These are phyloP conservation scores for Argyrosomus japonicus DNA, from an alignment of 2,113 vertebrate species.

Conservation along the genomic window DNA sequence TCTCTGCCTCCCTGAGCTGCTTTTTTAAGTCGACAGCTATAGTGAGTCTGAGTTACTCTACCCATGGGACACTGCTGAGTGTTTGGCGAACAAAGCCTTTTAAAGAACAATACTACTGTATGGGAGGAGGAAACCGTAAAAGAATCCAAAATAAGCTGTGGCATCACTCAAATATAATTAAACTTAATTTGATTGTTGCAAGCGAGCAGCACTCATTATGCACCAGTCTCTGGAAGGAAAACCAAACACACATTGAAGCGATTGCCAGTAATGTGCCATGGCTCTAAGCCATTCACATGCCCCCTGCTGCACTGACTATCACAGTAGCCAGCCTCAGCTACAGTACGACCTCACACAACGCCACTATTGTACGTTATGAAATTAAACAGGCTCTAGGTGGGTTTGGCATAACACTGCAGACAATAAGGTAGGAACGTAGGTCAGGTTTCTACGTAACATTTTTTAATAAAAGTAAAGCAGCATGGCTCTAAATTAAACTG, in stretches of 20 bases:
- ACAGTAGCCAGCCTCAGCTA: conserved; percentile 38
- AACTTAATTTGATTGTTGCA: conserved; percentile 30
- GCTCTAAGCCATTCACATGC: conserved; percentile 21
- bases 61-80: conserved; percentile 30
- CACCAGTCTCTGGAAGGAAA: conserved; percentile 30
- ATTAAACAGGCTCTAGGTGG: conserved; percentile 65
- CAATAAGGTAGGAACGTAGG: conserved; percentile 65
- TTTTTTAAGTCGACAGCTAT: not conserved
- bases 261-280: conserved; percentile 36
- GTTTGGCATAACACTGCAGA: conserved; percentile 73
- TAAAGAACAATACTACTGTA: conserved; percentile 30
- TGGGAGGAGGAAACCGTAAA: conserved; percentile 39
- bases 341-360: conserved; percentile 59
- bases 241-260: conserved; percentile 38
- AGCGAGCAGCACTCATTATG: conserved; percentile 10
- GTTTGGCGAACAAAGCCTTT: conserved; percentile 21
- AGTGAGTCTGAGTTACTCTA: conserved; percentile 9
- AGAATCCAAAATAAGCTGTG: conserved; percentile 39
- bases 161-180: conserved; percentile 34
- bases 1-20: conserved; percentile 8
- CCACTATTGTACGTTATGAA: conserved; percentile 46
- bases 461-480: conserved; percentile 74
- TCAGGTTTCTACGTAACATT: conserved; percentile 45
- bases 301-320: conserved; percentile 37
- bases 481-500: conserved; percentile 65